These are phyloP conservation scores for Tenodera sinensis DNA, from an alignment of 2,888 invertebrate genomes.

Conservation along the genomic window DNA sequence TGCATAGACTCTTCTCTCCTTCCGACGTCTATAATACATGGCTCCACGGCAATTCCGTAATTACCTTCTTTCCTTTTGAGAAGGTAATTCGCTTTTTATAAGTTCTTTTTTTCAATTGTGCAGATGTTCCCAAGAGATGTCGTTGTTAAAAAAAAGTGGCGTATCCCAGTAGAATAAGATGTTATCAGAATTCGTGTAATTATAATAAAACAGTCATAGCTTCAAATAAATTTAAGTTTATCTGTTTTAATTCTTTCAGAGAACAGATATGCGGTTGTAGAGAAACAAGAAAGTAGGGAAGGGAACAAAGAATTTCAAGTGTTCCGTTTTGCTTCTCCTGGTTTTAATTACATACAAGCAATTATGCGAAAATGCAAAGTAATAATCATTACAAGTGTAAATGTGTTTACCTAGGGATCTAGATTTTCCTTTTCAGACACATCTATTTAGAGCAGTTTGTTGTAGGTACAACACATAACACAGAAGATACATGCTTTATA, in stretches of 20 bases:
- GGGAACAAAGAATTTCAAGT: too few species aligned
- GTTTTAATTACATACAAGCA: too few species aligned
- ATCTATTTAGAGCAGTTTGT: too few species aligned
- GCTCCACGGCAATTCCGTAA: background rate
- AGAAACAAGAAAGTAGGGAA: too few species aligned
- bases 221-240: background rate
- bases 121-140: background rate
- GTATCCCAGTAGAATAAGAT: background rate
- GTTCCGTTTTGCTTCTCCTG: too few species aligned
- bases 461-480: too few species aligned
- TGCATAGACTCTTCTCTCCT: background rate
- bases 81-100: background rate
- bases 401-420: too few species aligned
- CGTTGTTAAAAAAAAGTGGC: background rate
- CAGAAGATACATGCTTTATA: too few species aligned
- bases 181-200: background rate
- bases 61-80: background rate
- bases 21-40: background rate
- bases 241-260: background rate
- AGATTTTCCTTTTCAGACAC: too few species aligned
- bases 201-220: background rate
- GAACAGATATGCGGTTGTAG: background rate
- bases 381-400: too few species aligned
- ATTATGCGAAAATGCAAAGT: too few species aligned
- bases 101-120: background rate